Conservation (phyloP, 2,113 vertebrate genomes). For the Tyto alba region DNA sequence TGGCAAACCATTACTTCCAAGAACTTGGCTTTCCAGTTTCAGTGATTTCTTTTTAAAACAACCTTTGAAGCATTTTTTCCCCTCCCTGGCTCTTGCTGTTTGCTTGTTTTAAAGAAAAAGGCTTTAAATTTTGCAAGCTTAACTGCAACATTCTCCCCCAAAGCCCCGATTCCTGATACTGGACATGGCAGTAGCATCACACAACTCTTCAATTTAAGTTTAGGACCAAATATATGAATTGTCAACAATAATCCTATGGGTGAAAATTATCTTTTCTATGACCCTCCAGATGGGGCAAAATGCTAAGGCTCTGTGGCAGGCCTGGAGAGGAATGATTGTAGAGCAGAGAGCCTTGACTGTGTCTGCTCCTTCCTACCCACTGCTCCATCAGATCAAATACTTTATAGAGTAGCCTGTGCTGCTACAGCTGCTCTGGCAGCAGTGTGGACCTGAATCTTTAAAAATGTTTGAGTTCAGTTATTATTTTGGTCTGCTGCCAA, state of each 20-base stretch:
- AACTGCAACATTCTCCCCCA: background rate
- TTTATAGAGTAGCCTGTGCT: background rate
- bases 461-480: background rate
- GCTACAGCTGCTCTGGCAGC: background rate
- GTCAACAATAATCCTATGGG: background rate
- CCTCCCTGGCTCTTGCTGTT: background rate
- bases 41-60: background rate
- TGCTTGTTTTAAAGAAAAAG: background rate
- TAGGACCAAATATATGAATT: background rate
- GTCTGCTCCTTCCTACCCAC: background rate
- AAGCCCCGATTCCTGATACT: background rate
- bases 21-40: background rate
- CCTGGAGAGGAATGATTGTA: background rate
- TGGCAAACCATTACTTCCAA: background rate
- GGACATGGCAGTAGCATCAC: background rate
- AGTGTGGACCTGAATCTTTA: background rate
- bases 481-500: background rate
- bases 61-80: background rate
- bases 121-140: background rate
- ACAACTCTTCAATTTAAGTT: background rate
- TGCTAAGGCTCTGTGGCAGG: rapidly evolving
- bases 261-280: background rate
- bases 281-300: background rate
- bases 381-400: background rate
- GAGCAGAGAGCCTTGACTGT: background rate